These are phyloP conservation scores for Nothobranchius furzeri DNA, from an alignment of 2,113 vertebrate species.

Conservation along the genomic window DNA sequence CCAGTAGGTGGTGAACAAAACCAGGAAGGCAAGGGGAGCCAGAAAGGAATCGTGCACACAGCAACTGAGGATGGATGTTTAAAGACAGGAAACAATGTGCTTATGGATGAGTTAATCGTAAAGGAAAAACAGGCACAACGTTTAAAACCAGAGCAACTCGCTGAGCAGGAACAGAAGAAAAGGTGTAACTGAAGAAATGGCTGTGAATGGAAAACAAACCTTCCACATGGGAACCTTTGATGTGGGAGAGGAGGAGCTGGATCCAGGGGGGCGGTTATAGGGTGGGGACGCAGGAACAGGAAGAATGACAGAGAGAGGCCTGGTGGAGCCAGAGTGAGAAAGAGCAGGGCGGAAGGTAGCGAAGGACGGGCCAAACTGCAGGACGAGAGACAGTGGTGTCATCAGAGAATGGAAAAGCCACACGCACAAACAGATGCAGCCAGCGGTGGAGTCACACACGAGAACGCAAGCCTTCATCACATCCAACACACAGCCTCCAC, in stretches of 20 bases:
- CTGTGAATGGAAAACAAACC: slow-evolving; percentile 80
- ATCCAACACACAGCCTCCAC: not conserved
- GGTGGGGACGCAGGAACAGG: slow-evolving; percentile 82
- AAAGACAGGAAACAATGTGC: slow-evolving; percentile 60
- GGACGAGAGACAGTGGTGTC: slow-evolving; percentile 77
- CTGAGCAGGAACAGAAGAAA: slow-evolving; percentile 42
- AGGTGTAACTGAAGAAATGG: slow-evolving; percentile 56
- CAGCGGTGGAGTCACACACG: slow-evolving; percentile 12
- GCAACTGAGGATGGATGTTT: slow-evolving; percentile 34
- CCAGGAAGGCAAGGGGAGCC: slow-evolving; percentile 28
- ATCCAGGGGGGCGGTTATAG: slow-evolving; percentile 80
- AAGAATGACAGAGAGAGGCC: slow-evolving; percentile 84
- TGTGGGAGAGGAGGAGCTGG: slow-evolving; percentile 83
- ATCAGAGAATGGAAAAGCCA: slow-evolving; percentile 28
- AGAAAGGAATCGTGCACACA: slow-evolving; percentile 29
- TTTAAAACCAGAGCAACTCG: slow-evolving; percentile 18
- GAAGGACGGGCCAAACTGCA: slow-evolving; percentile 84
- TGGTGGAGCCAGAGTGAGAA: slow-evolving; percentile 81
- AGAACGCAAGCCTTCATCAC: slow-evolving; percentile 16
- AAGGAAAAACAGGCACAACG: slow-evolving; percentile 39
- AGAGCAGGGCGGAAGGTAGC: slow-evolving; percentile 84
- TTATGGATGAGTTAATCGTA: slow-evolving; percentile 67
- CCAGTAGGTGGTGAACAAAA: slow-evolving; percentile 59
- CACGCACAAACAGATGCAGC: not conserved
- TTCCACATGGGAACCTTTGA: slow-evolving; percentile 85